Base-by-base conservation (phyloP, 1,140 invertebrate species). In the Drosophila mojavensis region DNA sequence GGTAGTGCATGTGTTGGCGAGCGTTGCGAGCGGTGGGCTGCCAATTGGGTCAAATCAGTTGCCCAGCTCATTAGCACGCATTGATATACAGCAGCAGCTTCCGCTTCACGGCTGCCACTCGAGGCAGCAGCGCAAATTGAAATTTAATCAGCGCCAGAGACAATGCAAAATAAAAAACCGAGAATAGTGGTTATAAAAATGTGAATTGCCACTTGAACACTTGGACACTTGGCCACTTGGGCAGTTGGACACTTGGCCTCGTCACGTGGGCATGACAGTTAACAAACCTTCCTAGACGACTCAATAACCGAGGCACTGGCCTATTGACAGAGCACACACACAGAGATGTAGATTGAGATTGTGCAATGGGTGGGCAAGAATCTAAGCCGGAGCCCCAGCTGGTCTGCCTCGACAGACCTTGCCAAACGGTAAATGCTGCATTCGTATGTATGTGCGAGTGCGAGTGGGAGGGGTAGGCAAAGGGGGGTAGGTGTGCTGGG, bases 281-380 rank as follows among this genome's bases (percentile, higher is more conserved):
- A 88, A 88, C 83, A 79, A 81, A 77, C 75, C 79, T 58, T 78
- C 73, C 77, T 64, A 78, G 64, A 75, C 75, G 71, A 86, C 82
- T 86, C 83, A 86, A 86, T 86, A 86, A 88, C 82, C 81, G 80
- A 85, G 81, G 81, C 68, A 73, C 65, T 73, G 81, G 81, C 81
- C 75, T 84, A 84, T 84, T 84, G 81, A 85, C 81, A 84, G 65
- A 58, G 55, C 64, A 62, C 59, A 60, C 50, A 65, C 45, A 53
- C 53, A 58, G 51, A 66, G 70, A 63, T 60, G 55, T 26, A 72
- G 73, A 81, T 85, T 78, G 64, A 72, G 79, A 86, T 83, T 85
- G 83, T 88, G 82, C 82, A 85, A 84, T 88, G 79, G 79, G 82
- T 88, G 83, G 71, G 81, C 79, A 81, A 81, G 82, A 86, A 86